These are phyloP conservation scores for Ptyas mucosa DNA, from an alignment of 2,113 vertebrate species.

Conservation along the genomic window DNA sequence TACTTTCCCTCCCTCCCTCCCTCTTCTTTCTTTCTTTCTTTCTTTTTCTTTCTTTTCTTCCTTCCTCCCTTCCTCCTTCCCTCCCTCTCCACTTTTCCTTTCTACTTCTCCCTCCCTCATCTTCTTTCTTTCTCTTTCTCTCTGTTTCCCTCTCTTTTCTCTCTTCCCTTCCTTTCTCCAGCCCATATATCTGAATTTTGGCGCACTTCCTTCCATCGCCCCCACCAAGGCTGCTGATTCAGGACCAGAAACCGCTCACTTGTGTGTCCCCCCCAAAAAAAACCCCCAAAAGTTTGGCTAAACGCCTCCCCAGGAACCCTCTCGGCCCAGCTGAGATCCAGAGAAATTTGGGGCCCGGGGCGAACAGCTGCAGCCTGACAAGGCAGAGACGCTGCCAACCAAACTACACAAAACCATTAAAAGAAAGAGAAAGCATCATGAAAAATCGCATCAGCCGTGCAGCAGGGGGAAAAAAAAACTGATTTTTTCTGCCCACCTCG, in stretches of 20 bases:
- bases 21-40: too few species aligned
- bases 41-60: too few species aligned
- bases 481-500: background rate
- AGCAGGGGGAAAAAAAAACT: background rate
- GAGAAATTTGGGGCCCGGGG: background rate
- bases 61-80: too few species aligned
- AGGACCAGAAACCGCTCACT: background rate
- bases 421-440: background rate
- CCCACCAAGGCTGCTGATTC: background rate
- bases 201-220: background rate
- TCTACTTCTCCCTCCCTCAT: background rate
- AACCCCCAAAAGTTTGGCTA: background rate
- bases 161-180: background rate
- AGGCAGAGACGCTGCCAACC: background rate
- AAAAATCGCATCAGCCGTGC: background rate
- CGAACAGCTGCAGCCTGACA: background rate
- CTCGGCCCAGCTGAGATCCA: background rate
- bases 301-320: background rate
- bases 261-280: too few species aligned
- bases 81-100: too few species aligned
- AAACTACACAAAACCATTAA: background rate
- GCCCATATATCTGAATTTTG: background rate
- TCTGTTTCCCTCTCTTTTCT: background rate
- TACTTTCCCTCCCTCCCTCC: too few species aligned
- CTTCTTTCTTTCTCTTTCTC: background rate